phyloP scores from a whole-genome alignment of 2,113 vertebrate genomes.

The Misgurnus mizolepis region DNA sequence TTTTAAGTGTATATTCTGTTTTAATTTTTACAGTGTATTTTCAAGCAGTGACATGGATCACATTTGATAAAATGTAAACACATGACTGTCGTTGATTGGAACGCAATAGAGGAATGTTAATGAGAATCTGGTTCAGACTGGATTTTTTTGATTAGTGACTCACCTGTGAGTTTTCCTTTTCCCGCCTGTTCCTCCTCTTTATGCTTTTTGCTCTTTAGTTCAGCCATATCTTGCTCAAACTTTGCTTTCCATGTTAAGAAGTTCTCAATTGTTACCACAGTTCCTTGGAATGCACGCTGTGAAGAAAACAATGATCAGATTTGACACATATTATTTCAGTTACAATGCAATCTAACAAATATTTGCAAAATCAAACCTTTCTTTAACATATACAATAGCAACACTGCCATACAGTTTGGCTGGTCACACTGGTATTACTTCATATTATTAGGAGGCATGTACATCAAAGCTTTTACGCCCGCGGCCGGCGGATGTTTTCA shows the following conservation, averaged over 20 bases:
- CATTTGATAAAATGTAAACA: too few relatives aligned
- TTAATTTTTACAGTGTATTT: too few relatives aligned
- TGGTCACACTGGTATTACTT: background rate
- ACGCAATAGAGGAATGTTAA: too few relatives aligned
- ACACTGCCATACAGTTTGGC: background rate
- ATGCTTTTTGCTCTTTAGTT: conserved; percentile 87
- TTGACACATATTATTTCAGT: too few relatives aligned
- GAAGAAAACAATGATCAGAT: background rate
- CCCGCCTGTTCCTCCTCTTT: conserved; percentile 92
- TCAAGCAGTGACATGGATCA: too few relatives aligned
- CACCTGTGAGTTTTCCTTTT: conserved; percentile 93
- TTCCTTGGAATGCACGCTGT: conserved; percentile 89
- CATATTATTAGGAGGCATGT: background rate
- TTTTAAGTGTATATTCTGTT: too few relatives aligned
- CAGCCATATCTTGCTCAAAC: conserved; percentile 88
- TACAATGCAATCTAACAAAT: background rate
- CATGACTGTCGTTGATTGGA: too few relatives aligned
- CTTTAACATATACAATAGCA: background rate
- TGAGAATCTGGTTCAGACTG: too few relatives aligned
- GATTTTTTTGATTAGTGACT: conserved; percentile 17
- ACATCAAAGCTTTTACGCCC: too few relatives aligned
- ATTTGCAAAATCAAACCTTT: background rate
- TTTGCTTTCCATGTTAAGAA: conserved; percentile 92
- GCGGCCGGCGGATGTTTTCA: too few relatives aligned
- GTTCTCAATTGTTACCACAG: conserved; percentile 95